Evolutionary conservation across 1,140 invertebrate species (phyloP).

Genomic region (Anagrus nilaparvatae): DNA sequence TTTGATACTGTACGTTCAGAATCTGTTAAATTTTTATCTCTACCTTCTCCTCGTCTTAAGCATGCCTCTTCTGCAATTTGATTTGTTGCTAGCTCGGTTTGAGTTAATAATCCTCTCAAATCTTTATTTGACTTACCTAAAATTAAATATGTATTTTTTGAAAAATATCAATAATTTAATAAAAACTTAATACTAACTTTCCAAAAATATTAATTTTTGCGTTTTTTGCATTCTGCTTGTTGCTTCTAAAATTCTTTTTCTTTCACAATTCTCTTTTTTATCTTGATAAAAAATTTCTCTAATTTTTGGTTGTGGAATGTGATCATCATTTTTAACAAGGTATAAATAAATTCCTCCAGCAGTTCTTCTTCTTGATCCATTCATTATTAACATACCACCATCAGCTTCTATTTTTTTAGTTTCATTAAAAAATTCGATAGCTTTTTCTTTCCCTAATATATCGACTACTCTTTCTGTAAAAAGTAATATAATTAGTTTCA

Average conservation of each 20-base stretch:
- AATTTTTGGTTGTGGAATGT: constrained; percentile 56
- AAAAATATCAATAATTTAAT: constrained; percentile 5
- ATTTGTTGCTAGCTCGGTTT: constrained; percentile 43
- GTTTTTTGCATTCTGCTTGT: constrained; percentile 50
- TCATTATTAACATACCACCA: constrained; percentile 77
- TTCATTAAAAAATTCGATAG: constrained; percentile 64
- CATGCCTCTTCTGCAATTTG: constrained; percentile 42
- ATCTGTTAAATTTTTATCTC: constrained; percentile 39
- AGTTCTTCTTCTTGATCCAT: constrained; percentile 68
- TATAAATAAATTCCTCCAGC: constrained; percentile 76
- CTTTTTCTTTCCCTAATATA: constrained; percentile 59
- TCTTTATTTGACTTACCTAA: constrained; percentile 42
- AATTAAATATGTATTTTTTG: constrained; percentile 13
- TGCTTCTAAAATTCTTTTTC: constrained; percentile 44
- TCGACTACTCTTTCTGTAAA: constrained; percentile 60
- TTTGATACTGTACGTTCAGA: constrained; percentile 52
- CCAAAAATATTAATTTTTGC: constrained; percentile 51
- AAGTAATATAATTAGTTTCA: constrained; percentile 18
- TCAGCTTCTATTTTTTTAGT: constrained; percentile 69
- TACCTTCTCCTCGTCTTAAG: constrained; percentile 38
- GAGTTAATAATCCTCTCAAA: constrained; percentile 47
- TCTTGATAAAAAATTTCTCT: constrained; percentile 64
- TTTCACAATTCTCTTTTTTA: constrained; percentile 44
- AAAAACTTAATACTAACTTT: constrained; percentile 36
- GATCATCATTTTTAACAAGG: constrained; percentile 63